phyloP scores from a whole-genome alignment of 1,140 invertebrate genomes.

The Brachionus paranguensis region DNA sequence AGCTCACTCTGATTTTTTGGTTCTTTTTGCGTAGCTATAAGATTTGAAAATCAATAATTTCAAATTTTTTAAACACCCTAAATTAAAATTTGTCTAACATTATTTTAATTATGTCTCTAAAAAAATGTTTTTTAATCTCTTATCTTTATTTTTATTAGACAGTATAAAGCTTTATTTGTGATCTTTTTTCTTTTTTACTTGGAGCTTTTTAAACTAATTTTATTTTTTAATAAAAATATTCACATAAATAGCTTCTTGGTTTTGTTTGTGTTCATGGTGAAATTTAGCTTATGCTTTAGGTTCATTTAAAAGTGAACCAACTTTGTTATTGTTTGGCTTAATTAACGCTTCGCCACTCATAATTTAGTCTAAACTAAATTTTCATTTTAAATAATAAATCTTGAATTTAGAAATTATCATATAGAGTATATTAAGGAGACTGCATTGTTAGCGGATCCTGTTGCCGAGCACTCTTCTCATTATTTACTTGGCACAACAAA shows the following conservation, averaged over 20 bases:
- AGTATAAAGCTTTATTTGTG: background rate
- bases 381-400: background rate
- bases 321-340: background rate
- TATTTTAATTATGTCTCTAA: background rate
- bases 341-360: background rate
- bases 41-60: background rate
- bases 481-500: background rate
- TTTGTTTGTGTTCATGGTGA: background rate
- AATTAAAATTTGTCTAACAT: background rate
- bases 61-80: background rate
- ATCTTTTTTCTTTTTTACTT: background rate
- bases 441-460: background rate
- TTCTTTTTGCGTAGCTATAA: background rate
- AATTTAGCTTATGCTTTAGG: background rate
- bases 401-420: constrained; percentile 33
- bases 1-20: background rate
- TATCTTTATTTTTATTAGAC: background rate
- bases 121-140: background rate
- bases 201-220: background rate
- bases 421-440: constrained; percentile 15
- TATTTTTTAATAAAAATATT: background rate
- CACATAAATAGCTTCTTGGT: background rate
- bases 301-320: constrained; percentile 31
- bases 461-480: constrained; percentile 8
- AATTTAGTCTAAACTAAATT: background rate